Conservation (phyloP, 2,888 invertebrate genomes). For the Sinelater perroti region DNA sequence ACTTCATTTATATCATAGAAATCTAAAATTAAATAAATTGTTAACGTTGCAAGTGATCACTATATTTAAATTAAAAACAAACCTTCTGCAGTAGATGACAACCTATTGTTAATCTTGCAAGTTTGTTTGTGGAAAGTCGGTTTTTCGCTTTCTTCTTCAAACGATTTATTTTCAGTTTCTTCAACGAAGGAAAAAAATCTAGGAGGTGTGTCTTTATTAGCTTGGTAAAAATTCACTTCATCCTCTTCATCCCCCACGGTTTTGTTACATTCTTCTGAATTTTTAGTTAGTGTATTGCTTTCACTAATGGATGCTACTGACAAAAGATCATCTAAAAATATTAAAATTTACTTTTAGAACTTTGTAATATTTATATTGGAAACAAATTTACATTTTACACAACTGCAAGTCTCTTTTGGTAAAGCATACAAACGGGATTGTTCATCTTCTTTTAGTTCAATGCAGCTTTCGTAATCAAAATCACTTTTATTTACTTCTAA, state of each 20-base stretch:
- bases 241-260: conserved; percentile 3
- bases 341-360: too few species aligned
- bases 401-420: conserved; percentile 40
- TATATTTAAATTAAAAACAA: too few species aligned
- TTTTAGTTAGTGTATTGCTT: conserved; percentile 1
- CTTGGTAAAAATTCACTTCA: conserved; percentile 34
- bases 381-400: conserved; percentile 19
- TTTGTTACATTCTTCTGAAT: not conserved
- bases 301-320: conserved; percentile 8
- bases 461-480: conserved; percentile 38
- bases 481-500: conserved; percentile 9
- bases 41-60: too few species aligned
- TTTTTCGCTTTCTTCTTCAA: conserved; percentile 6
- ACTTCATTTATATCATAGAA: not conserved
- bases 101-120: too few species aligned
- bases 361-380: too few species aligned
- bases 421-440: conserved; percentile 41
- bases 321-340: conserved; percentile 24
- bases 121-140: too few species aligned
- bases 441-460: conserved; percentile 42
- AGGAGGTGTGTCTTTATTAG: conserved; percentile 34
- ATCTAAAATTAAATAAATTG: not conserved
- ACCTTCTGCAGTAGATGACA: too few species aligned
- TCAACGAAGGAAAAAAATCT: conserved; percentile 31
- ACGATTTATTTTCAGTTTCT: conserved; percentile 23